Evolutionary conservation across 2,888 invertebrate species (phyloP), one percentile per base, ranked within the genome.

Genomic region (Hyppa rectilinea): DNA sequence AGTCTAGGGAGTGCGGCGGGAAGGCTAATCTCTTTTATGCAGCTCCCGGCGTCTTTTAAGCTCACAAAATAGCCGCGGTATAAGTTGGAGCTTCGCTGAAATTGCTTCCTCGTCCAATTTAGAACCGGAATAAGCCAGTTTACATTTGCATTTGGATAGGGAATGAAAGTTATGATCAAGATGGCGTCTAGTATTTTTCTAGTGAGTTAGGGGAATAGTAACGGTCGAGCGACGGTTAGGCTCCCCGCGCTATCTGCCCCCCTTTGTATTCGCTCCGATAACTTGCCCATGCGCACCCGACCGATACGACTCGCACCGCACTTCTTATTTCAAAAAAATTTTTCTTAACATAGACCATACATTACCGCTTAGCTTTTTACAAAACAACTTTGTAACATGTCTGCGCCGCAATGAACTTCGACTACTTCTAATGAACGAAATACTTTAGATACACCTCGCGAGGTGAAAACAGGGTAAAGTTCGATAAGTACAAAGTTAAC

Each of bases 231-330:
- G 95, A 93, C 95, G 95, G 95, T 96, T 95, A 93, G 92, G 87
- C 93, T 94, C 95, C 95, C 95, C 94, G 95, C 95, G 92, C 94
- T 95, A 95, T 95, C 94, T 94, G 94, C 95, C 95, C 94, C 78
- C 95, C 94, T 94, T 95, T 93, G 94, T 95, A 94, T 95, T 95
- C 95, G 96, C 95, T 96, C 95, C 95, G 95, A 95, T 96, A 96
- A 96, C 94, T 95, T 94, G 95, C 95, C 92, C 93, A 93, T 93
- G 95, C 94, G 95, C 95, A 96, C 93, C 95, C 95, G 94, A 95
- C 92, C 95, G 95, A 92, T 92, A 92, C 95, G 92, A 92, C 92
- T 92, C 89, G 90, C 91, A 91, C 88, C 91, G 90, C 91, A 92
- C 92, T 92, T 94, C 94, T 94, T 93, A 91, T 92, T 94, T 91